A percentile compares a stretch with the other conserved stretches of the same genome.
phyloP scores from a whole-genome alignment of 2,797 vertebrate species.

The Gymnoscopelus microlampas region DNA sequence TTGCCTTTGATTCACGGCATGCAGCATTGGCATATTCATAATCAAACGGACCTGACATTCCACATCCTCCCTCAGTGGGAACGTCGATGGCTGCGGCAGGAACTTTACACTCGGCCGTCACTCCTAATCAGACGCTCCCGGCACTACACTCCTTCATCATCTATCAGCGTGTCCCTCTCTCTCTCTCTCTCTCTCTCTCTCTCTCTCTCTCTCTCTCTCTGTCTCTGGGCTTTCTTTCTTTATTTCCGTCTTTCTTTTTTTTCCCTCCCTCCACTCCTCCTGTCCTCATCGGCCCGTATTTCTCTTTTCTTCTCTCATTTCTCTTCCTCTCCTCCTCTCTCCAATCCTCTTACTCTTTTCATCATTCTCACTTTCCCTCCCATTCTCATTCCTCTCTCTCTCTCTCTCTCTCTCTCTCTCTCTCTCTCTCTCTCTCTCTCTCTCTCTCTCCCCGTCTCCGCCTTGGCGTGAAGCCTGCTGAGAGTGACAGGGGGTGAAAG shows the following conservation, averaged over 20 bases:
- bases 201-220: conserved; percentile 37
- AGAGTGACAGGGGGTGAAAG: conserved; percentile 72
- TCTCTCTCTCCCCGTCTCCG: conserved; percentile 14
- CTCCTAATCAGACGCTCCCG: conserved; percentile 83
- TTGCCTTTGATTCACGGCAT: conserved; percentile 69
- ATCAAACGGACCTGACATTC: conserved; percentile 79
- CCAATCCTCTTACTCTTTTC: conserved; percentile 47
- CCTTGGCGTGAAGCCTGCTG: conserved; percentile 57
- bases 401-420: conserved; percentile 40
- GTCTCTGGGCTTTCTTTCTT: conserved; percentile 28
- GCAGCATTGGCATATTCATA: conserved; percentile 76
- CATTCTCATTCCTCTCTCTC: conserved; percentile 31
- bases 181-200: conserved; percentile 47
- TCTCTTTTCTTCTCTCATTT: conserved; percentile 32
- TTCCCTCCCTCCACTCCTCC: background rate
- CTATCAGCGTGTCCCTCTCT: conserved; percentile 59
- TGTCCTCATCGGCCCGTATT: conserved; percentile 22
- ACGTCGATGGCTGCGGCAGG: conserved; percentile 80
- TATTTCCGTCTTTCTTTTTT: conserved; percentile 34
- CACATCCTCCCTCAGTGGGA: conserved; percentile 78
- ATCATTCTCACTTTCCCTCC: conserved; percentile 23
- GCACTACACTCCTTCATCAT: conserved; percentile 78
- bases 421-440: conserved; percentile 44
- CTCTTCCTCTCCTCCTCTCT: conserved; percentile 10
- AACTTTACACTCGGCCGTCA: conserved; percentile 86